Evolutionary conservation across 2,797 vertebrate genomes (phyloP).

Genomic region (Mormyrops attenuatus): DNA sequence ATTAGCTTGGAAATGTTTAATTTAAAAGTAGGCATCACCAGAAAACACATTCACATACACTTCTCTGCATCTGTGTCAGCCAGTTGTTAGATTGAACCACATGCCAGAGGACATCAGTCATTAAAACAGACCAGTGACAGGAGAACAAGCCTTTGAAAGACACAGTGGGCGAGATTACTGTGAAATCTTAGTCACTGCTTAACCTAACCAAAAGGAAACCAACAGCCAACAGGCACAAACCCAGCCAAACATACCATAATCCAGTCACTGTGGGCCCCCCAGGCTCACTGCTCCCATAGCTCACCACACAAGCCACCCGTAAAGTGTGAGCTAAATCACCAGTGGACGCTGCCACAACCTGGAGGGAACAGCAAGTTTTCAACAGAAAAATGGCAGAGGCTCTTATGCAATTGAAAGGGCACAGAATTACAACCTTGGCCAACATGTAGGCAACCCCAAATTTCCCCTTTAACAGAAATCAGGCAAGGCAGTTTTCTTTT

Average conservation of each 20-base stretch:
- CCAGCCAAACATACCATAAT: not conserved
- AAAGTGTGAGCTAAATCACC: not conserved
- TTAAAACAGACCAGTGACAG: not conserved
- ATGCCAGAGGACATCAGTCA: not conserved
- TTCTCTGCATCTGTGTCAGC: not conserved
- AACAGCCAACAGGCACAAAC: not conserved
- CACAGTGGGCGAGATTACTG: not conserved
- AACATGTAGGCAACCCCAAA: not conserved
- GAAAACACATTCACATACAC: not conserved
- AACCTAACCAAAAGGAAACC: not conserved
- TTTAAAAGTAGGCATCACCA: not conserved
- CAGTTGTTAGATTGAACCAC: not conserved
- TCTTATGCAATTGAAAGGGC: not conserved
- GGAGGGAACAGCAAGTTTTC: not conserved
- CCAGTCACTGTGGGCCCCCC: not conserved
- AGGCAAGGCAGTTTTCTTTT: not conserved
- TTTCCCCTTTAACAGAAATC: not conserved
- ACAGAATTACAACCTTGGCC: not conserved
- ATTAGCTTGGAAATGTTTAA: not conserved
- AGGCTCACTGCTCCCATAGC: not conserved
- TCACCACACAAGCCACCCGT: not conserved
- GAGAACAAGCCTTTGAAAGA: not conserved
- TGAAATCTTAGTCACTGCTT: not conserved
- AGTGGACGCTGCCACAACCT: not conserved
- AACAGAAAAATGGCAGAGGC: not conserved